phyloP scores from a whole-genome alignment of 2,888 invertebrate genomes.

The Drosophila engyochracea region DNA sequence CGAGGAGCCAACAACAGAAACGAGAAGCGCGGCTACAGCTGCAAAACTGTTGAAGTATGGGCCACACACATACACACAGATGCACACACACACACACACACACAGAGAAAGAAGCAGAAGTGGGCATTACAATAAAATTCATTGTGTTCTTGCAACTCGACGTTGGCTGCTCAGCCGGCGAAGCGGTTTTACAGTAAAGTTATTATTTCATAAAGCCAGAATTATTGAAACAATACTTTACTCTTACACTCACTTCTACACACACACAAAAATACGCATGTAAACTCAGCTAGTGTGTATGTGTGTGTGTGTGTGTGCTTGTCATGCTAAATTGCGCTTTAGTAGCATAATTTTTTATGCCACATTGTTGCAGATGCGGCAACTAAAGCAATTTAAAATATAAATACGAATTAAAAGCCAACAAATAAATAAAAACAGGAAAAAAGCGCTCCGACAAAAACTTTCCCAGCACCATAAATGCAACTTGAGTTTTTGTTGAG shows the following conservation, averaged over 20 bases:
- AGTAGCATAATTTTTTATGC: slow-evolving; percentile 75
- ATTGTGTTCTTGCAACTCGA: slow-evolving; percentile 75
- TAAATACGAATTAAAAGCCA: slow-evolving; percentile 79
- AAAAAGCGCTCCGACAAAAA: slow-evolving; percentile 43
- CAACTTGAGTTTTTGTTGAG: slow-evolving; percentile 55
- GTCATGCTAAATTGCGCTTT: slow-evolving; percentile 76
- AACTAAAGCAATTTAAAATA: slow-evolving; percentile 74
- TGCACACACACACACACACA: background rate
- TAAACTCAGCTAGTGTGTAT: background rate
- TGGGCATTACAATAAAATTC: slow-evolving; percentile 62
- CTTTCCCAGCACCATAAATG: slow-evolving; percentile 54
- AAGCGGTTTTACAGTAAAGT: slow-evolving; percentile 74
- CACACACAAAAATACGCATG: slow-evolving; percentile 26
- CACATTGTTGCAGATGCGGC: slow-evolving; percentile 73
- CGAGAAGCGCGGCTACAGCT: slow-evolving; percentile 40
- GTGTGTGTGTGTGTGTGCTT: slow-evolving; percentile 33
- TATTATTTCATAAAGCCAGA: slow-evolving; percentile 83
- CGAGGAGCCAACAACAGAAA: slow-evolving; percentile 57
- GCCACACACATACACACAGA: slow-evolving; percentile 2
- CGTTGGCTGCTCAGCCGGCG: slow-evolving; percentile 63
- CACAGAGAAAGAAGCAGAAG: background rate
- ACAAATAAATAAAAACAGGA: slow-evolving; percentile 66
- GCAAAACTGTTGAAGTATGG: slow-evolving; percentile 29
- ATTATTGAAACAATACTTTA: slow-evolving; percentile 82
- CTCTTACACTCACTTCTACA: slow-evolving; percentile 40